Percentiles rank a stretch among this genome's conserved stretches.
Evolutionary conservation across 35 echinoderm and acorn worm species (phyloP).

Genomic region (Heliocidaris tuberculata): DNA sequence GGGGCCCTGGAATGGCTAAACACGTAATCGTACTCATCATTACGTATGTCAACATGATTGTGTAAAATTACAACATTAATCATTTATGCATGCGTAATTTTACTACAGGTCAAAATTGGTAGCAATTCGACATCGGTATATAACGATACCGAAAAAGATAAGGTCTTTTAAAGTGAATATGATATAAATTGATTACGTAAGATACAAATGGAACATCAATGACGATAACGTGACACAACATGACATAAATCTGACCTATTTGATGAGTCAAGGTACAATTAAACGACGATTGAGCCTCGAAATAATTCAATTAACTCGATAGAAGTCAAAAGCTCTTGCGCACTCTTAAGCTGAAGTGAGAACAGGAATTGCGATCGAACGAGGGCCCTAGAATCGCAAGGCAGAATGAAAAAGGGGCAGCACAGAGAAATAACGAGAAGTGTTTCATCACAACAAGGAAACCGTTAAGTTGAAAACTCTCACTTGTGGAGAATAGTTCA

Average conservation of each 20-base stretch:
- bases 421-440: slow-evolving; percentile 32
- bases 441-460: slow-evolving; percentile 41
- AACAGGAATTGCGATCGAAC: slow-evolving; percentile 2
- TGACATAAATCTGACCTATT: background rate
- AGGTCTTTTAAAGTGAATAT: background rate
- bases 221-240: background rate
- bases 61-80: background rate
- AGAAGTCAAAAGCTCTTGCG: slow-evolving; percentile 8
- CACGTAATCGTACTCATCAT: background rate
- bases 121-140: background rate
- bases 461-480: slow-evolving; percentile 39
- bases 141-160: background rate
- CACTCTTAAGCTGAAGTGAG: background rate
- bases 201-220: background rate
- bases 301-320: slow-evolving; percentile 19
- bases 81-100: background rate
- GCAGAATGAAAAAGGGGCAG: background rate
- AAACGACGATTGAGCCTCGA: background rate
- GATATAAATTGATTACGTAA: background rate
- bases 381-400: background rate
- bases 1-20: background rate
- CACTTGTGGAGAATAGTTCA: slow-evolving; percentile 42
- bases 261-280: background rate
- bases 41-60: background rate
- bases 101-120: background rate